Base-by-base conservation (phyloP, 2,888 invertebrate species). In the Epiblema foenella region DNA sequence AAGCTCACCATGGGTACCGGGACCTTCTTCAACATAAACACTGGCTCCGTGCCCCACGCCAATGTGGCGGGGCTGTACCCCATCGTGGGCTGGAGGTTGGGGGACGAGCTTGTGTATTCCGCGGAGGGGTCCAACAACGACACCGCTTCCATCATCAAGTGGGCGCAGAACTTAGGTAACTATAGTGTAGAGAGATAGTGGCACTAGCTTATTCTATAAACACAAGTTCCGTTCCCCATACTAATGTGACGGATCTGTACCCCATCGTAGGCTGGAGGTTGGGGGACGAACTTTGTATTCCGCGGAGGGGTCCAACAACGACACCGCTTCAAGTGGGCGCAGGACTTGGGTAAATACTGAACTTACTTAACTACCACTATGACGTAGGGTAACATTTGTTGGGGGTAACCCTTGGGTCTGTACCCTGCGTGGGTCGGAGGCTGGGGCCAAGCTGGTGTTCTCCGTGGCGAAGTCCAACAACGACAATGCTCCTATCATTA, bases 1-100 rank as follows among this genome's bases (percentile, higher is more conserved):
- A 98, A 98, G 84, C 91, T 98, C 2, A 98, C 98, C 0, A 94
- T 99, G 92, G 98, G 98, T 0, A 99, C 98, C 0, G 99, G 99
- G 0, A 96, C 97, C 0, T 99, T 99, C 89, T 89, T 98, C 56
- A 95, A 98, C 84, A 95, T 98, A 46, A 96, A 98, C 83, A 98
- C 98, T 0, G 97, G 97, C 0, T 76, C 81, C 0, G 85, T 93
- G 74, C 96, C 98, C 0, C 97, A 97, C 82, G 97, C 98, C 0
- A 97, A 97, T 59, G 90, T 97, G 5, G 95, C 95, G 66, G 98
- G 98, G 0, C 94, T 98, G 49, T 98, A 98, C 89, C 99, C 99
- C 0, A 89, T 99, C 29, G 96, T 99, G 46, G 99, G 96, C 0
- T 99, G 99, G 99, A 78, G 85, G 58, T 73, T 91, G n/a, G 90